Conservation (phyloP, 2,113 vertebrate species). For the Syngnathus scovelli region DNA sequence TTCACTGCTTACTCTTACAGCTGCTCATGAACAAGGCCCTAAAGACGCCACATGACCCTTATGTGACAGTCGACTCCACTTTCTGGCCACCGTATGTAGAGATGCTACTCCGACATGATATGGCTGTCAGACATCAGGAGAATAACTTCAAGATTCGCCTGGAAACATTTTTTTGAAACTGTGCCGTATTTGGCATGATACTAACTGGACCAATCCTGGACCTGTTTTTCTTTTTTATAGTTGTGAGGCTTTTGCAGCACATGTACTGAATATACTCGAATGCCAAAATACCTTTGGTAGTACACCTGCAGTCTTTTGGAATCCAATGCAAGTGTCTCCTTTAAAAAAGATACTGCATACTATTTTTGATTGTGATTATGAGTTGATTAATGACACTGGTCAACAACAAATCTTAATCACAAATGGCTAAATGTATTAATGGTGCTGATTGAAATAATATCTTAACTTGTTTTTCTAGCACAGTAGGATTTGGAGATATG, state of each 20-base stretch:
- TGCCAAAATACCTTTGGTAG: not conserved
- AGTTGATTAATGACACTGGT: not conserved
- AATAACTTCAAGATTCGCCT: slow-evolving; percentile 78
- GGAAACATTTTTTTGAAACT: slow-evolving; percentile 49
- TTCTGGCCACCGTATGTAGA: slow-evolving; percentile 93
- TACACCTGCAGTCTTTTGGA: not conserved
- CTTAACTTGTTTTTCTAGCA: too few relatives aligned
- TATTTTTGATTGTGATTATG: not conserved
- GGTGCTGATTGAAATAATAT: too few relatives aligned
- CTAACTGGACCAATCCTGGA: not conserved
- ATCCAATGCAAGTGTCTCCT: not conserved
- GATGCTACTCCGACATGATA: slow-evolving; percentile 80
- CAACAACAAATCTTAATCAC: not conserved
- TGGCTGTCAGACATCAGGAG: slow-evolving; percentile 82
- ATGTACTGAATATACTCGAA: not conserved
- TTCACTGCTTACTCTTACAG: slow-evolving; percentile 58
- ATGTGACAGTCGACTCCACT: slow-evolving; percentile 69
- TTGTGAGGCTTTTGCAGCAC: not conserved
- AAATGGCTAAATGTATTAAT: not conserved
- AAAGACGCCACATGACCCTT: slow-evolving; percentile 84
- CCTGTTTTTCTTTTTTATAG: not conserved
- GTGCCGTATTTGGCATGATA: not conserved
- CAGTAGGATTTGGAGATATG: too few relatives aligned
- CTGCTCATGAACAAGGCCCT: slow-evolving; percentile 76
- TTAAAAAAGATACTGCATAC: not conserved